A percentile compares a stretch with the other conserved stretches of the same genome.
Evolutionary conservation across 1,140 invertebrate species (phyloP).

Genomic region (Gonatopus flavifemur): DNA sequence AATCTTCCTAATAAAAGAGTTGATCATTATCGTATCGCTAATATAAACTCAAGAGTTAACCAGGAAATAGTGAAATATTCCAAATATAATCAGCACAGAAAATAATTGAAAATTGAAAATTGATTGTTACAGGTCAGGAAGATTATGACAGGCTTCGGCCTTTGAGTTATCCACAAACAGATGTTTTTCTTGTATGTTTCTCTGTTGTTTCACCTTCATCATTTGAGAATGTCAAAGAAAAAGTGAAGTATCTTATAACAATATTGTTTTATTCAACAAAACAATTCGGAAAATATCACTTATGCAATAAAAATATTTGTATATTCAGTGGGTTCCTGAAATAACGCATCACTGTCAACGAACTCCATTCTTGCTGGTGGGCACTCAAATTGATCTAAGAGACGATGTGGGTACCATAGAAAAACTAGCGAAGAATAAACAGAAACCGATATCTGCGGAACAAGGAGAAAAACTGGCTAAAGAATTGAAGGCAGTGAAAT

Average conservation of each 20-base stretch:
- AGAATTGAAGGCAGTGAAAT: constrained; percentile 98
- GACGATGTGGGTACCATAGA: constrained; percentile 95
- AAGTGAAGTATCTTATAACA: constrained; percentile 66
- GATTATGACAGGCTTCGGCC: constrained; percentile 95
- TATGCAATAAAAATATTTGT: background rate
- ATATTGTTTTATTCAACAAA: background rate
- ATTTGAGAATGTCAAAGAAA: constrained; percentile 99
- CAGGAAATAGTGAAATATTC: too few relatives aligned
- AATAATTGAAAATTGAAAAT: background rate
- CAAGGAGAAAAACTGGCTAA: constrained; percentile 96
- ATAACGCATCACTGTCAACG: constrained; percentile 99
- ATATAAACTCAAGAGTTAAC: too few relatives aligned
- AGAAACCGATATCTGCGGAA: constrained; percentile 94
- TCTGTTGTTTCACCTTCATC: constrained; percentile 97
- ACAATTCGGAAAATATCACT: too few relatives aligned
- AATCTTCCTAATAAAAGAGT: too few relatives aligned
- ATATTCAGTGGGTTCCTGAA: constrained; percentile 95
- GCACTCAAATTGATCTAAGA: constrained; percentile 96
- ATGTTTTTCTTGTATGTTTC: constrained; percentile 98
- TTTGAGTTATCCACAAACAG: constrained; percentile 96
- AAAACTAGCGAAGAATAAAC: constrained; percentile 98
- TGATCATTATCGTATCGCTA: too few relatives aligned
- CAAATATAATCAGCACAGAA: too few relatives aligned
- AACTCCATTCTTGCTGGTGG: constrained; percentile 95
- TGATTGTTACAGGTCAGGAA: constrained; percentile 75